Conservation (phyloP, 2,888 invertebrate species). For the Calameuta filiformis region DNA sequence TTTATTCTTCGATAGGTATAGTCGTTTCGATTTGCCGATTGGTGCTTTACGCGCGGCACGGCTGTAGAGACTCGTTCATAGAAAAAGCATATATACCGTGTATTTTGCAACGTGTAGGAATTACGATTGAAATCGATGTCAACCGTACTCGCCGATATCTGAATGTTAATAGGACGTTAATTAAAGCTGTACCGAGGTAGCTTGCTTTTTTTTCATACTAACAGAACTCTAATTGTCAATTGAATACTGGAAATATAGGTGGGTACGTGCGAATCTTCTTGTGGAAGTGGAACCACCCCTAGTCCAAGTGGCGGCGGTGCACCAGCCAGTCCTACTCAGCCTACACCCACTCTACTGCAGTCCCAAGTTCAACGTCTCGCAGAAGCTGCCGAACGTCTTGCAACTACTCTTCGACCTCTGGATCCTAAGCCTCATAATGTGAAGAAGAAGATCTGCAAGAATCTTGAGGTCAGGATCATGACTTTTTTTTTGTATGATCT, state of each 20-base stretch:
- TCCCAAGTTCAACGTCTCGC: constrained; percentile 87
- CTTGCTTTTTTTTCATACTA: not conserved
- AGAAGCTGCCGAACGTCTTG: constrained; percentile 84
- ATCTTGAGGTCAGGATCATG: constrained; percentile 76
- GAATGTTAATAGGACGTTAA: not conserved
- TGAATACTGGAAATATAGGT: constrained; percentile 37
- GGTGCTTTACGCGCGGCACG: not conserved
- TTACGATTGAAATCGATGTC: not conserved
- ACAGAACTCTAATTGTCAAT: not conserved
- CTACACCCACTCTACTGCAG: constrained; percentile 83
- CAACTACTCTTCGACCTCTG: constrained; percentile 83
- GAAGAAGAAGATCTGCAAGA: constrained; percentile 89
- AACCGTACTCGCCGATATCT: not conserved
- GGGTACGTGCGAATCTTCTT: constrained; percentile 62
- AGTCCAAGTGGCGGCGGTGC: constrained; percentile 60
- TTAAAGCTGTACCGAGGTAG: not conserved
- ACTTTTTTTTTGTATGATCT: not conserved
- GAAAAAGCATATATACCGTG: not conserved
- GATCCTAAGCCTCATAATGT: constrained; percentile 93
- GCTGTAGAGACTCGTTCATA: not conserved
- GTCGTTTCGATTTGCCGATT: not conserved
- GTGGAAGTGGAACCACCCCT: constrained; percentile 61
- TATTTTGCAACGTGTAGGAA: not conserved
- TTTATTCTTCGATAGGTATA: not conserved
- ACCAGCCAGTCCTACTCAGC: constrained; percentile 67